These are phyloP conservation scores for Terrapene triunguis DNA, from an alignment of 2,113 vertebrate species.

Conservation along the genomic window DNA sequence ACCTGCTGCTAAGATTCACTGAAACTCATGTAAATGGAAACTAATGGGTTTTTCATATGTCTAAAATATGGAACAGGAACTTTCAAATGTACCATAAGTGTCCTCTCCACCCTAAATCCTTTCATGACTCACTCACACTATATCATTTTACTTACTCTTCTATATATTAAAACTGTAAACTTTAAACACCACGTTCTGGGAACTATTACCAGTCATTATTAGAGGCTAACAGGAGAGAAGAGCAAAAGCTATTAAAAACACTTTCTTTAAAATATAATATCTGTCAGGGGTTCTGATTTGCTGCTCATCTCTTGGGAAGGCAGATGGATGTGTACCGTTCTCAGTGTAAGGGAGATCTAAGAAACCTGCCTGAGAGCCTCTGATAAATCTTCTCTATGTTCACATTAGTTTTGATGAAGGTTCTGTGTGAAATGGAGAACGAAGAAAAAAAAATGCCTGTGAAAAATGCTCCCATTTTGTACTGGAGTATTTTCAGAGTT, in stretches of 20 bases:
- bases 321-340: conserved; percentile 54
- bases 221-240: conserved; percentile 38
- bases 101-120: background rate
- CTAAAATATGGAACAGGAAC: background rate
- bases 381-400: conserved; percentile 79
- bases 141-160: conserved; percentile 19
- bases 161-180: conserved; percentile 33
- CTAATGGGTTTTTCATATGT: background rate
- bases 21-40: background rate
- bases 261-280: conserved; percentile 69
- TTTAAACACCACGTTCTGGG: conserved; percentile 37
- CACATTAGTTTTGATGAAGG: conserved; percentile 71
- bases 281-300: conserved; percentile 68
- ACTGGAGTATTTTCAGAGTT: conserved; percentile 33
- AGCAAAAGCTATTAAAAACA: conserved; percentile 59
- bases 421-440: conserved; percentile 61
- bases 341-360: conserved; percentile 63
- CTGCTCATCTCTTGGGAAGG: conserved; percentile 62
- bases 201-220: conserved; percentile 53
- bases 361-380: conserved; percentile 64
- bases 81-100: background rate
- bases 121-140: conserved; percentile 19
- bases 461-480: conserved; percentile 30
- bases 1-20: background rate
- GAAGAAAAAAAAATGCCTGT: conserved; percentile 36